Evolutionary conservation across 2,888 invertebrate genomes (phyloP).

Genomic region (Pachymerium ferrugineum): DNA sequence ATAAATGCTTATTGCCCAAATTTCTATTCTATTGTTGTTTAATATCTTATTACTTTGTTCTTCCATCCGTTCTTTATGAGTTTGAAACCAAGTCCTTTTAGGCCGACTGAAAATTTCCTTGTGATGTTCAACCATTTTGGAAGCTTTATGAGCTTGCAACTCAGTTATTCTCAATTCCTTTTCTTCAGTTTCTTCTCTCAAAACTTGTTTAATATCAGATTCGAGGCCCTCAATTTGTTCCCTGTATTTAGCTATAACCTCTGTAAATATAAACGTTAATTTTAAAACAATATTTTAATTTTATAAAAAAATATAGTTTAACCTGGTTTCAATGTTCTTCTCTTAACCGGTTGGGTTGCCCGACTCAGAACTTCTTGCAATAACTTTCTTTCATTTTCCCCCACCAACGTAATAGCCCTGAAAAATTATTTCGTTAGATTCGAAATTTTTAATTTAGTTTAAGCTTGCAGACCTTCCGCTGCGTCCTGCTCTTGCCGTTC

Average conservation of each 20-base stretch:
- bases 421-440: not conserved
- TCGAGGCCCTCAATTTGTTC: conserved; percentile 67
- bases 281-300: not conserved
- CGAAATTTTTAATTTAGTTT: conserved; percentile 70
- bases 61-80: conserved; percentile 66
- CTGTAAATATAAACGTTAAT: conserved; percentile 46
- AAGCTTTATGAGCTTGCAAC: conserved; percentile 69
- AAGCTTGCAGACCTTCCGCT: conserved; percentile 66
- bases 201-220: conserved; percentile 70
- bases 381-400: conserved; percentile 82
- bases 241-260: conserved; percentile 81
- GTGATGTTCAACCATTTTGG: conserved; percentile 55
- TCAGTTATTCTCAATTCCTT: conserved; percentile 74
- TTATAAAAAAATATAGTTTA: conserved; percentile 29
- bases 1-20: not conserved
- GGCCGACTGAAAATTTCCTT: conserved; percentile 35
- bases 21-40: conserved; percentile 12
- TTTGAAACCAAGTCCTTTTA: conserved; percentile 72
- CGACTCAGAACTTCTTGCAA: conserved; percentile 87
- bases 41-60: conserved; percentile 46
- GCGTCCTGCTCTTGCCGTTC: conserved; percentile 92
- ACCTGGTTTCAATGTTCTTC: conserved; percentile 72
- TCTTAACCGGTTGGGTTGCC: conserved; percentile 72
- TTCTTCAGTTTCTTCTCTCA: conserved; percentile 79
- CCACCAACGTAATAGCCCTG: conserved; percentile 83